These are phyloP conservation scores for Rhizoglyphus robini DNA, from an alignment of 1,140 invertebrate species.

Conservation along the genomic window DNA sequence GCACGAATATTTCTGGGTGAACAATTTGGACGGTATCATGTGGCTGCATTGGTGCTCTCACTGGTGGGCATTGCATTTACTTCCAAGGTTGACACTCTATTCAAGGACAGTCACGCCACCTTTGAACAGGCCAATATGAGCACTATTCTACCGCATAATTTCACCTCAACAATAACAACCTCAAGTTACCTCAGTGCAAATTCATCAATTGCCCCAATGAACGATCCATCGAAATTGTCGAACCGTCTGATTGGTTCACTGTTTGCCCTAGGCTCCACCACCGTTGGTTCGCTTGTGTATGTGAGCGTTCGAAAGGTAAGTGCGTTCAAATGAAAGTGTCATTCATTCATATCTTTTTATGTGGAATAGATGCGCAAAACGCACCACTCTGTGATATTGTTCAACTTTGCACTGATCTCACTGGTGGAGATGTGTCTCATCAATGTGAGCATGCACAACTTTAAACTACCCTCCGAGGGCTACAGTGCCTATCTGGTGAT, in stretches of 20 bases:
- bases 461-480: slow-evolving; percentile 62
- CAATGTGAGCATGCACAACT: slow-evolving; percentile 54
- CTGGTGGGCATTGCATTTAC: slow-evolving; percentile 41
- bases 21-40: slow-evolving; percentile 41
- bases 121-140: neutral
- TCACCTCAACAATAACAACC: slow-evolving; percentile 6
- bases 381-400: slow-evolving; percentile 77
- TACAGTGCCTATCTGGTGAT: slow-evolving; percentile 60
- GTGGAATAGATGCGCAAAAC: slow-evolving; percentile 46
- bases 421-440: slow-evolving; percentile 62
- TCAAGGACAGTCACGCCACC: slow-evolving; percentile 22
- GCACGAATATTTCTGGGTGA: slow-evolving; percentile 43
- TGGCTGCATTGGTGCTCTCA: slow-evolving; percentile 38
- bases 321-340: neutral
- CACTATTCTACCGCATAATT: neutral
- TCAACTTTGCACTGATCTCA: slow-evolving; percentile 65
- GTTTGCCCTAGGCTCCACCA: slow-evolving; percentile 65
- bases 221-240: too few relatives aligned
- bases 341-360: neutral
- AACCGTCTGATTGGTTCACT: slow-evolving; percentile 52
- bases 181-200: neutral
- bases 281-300: slow-evolving; percentile 76
- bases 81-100: slow-evolving; percentile 40
- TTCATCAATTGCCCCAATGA: neutral
- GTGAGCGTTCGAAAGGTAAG: slow-evolving; percentile 59